phyloP scores from a whole-genome alignment of 2,797 vertebrate species.

The Sebastes alutus region DNA sequence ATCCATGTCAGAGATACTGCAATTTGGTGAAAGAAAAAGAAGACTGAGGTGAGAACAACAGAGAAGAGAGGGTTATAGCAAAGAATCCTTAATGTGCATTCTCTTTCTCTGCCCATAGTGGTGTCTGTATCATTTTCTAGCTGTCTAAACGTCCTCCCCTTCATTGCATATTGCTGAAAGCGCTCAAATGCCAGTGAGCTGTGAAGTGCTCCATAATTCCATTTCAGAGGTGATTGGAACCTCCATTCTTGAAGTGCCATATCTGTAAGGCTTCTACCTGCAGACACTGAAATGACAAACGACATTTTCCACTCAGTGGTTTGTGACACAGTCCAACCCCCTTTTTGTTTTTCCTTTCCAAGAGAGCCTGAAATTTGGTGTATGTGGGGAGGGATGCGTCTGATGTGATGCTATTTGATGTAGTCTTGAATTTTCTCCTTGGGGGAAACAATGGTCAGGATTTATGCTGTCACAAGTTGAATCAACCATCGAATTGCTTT shows the following conservation, averaged over 20 bases:
- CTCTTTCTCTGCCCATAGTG: conserved; percentile 23
- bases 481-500: conserved; percentile 41
- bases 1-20: background rate
- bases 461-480: conserved; percentile 38
- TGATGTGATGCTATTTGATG: conserved; percentile 39
- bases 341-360: background rate
- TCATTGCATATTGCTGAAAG: conserved; percentile 52
- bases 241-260: conserved; percentile 61
- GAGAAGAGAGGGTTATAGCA: background rate
- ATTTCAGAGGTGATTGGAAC: conserved; percentile 73
- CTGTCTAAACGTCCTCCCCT: conserved; percentile 40
- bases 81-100: conserved; percentile 20
- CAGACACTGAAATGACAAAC: conserved; percentile 67
- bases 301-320: conserved; percentile 67
- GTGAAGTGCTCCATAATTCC: conserved; percentile 76
- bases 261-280: conserved; percentile 66
- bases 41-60: background rate
- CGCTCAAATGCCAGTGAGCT: conserved; percentile 66
- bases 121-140: conserved; percentile 56
- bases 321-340: conserved; percentile 49
- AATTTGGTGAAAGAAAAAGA: background rate
- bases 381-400: background rate
- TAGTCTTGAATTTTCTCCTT: conserved; percentile 31
- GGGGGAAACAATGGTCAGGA: conserved; percentile 38
- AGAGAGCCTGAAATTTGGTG: conserved; percentile 29